Conservation (phyloP, 1,140 invertebrate genomes). For the Cataglyphis hispanica region DNA sequence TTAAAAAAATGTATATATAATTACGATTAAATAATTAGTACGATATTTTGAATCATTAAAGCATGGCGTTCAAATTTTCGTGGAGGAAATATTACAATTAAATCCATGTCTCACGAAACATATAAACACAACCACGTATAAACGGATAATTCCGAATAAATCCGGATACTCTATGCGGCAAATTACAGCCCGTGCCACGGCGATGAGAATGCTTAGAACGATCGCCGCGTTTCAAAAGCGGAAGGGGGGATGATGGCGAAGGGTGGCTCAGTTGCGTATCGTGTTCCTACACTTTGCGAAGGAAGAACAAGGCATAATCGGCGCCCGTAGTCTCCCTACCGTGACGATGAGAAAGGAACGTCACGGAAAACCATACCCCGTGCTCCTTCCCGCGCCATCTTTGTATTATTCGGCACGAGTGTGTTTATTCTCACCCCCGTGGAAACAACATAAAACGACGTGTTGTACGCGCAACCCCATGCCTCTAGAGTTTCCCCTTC, state of each 20-base stretch:
- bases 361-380: conserved; percentile 72
- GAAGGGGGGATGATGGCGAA: conserved; percentile 53
- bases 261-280: conserved; percentile 49
- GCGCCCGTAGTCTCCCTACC: conserved; percentile 65
- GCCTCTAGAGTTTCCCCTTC: conserved; percentile 20
- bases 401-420: conserved; percentile 68
- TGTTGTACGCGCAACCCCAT: conserved; percentile 61
- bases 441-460: conserved; percentile 67
- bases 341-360: conserved; percentile 68
- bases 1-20: not conserved
- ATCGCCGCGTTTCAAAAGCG: conserved; percentile 3
- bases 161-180: conserved; percentile 13
- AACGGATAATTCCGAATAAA: not conserved
- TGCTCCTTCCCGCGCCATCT: conserved; percentile 39
- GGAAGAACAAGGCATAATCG: conserved; percentile 58
- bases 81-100: too few relatives aligned
- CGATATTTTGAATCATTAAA: not conserved
- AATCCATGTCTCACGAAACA: not conserved
- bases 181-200: conserved; percentile 5
- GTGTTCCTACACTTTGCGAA: conserved; percentile 28
- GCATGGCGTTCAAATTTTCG: not conserved
- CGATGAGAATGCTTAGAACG: conserved; percentile 44
- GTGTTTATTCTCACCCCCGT: conserved; percentile 76
- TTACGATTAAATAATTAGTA: not conserved
- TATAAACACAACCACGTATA: not conserved